phyloP scores from a whole-genome alignment of 2,888 invertebrate genomes.

The Linyphia triangularis region DNA sequence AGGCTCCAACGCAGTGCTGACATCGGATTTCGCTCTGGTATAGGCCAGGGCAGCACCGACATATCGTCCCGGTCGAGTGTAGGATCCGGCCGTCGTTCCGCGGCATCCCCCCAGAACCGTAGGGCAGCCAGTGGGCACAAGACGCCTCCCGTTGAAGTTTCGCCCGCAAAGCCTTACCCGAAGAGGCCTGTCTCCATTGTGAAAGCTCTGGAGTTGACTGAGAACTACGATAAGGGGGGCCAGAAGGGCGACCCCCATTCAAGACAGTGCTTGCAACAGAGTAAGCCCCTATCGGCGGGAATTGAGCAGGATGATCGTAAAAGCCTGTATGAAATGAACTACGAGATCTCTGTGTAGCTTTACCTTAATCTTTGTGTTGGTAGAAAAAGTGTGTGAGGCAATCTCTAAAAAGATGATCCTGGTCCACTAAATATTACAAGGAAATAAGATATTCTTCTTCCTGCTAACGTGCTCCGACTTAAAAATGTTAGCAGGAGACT shows the following conservation, averaged over 20 bases:
- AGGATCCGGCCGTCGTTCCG: slow-evolving; percentile 2
- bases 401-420: too few relatives aligned
- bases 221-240: slow-evolving; percentile 77
- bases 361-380: too few relatives aligned
- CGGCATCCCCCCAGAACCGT: slow-evolving; percentile 54
- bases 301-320: slow-evolving; percentile 65
- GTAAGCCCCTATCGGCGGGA: not conserved
- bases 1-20: slow-evolving; percentile 32
- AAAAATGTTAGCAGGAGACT: too few relatives aligned
- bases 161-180: slow-evolving; percentile 51
- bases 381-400: too few relatives aligned
- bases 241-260: slow-evolving; percentile 43
- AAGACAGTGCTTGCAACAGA: slow-evolving; percentile 50
- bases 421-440: too few relatives aligned
- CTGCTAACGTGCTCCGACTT: too few relatives aligned
- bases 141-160: slow-evolving; percentile 52
- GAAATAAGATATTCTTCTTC: too few relatives aligned
- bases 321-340: slow-evolving; percentile 77
- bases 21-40: too few relatives aligned
- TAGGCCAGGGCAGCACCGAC: slow-evolving; percentile 14
- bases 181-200: slow-evolving; percentile 77
- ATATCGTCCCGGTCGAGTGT: slow-evolving; percentile 14
- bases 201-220: slow-evolving; percentile 80
- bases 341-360: slow-evolving; percentile 77
- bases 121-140: slow-evolving; percentile 36